Base-by-base conservation (phyloP, 2,113 vertebrate genomes). In the Cygnus buccinator region DNA sequence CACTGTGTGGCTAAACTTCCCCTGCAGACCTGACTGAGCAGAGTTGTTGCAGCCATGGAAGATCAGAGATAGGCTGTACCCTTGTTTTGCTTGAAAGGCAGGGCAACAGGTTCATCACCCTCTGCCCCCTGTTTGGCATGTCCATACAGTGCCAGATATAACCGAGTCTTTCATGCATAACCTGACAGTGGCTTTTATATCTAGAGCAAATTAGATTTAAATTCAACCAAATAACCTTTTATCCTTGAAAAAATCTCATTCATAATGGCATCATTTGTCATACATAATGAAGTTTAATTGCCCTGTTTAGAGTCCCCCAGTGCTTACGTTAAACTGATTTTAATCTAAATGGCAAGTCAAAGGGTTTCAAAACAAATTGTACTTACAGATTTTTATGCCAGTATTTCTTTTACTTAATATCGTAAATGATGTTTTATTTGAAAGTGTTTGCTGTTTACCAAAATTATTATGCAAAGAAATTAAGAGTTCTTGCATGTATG, bases 251-350 rank as follows among this genome's bases (percentile, higher is more conserved):
- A 93, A 78, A 39, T 20, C 15, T 65, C 19, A 43, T 72, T 78
- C 78, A 79, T 90, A 92, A 84, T 84, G 37, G 4, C n/a, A 59
- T 52, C 84, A 82, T 95, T 94, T 94, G 7, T 94, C 83, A 81
- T 67, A 66, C 22, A 77, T 67, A 87, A 87, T 71, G 72, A 89
- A 13, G 12, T 91, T 87, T 97, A 96, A 93, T 96, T 96, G 54
- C 12, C 35, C 9, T 77, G 19, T 88, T 90, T 94, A 88, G 89
- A 93, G 33, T 18, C 35, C 23, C n/a, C 26, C 28, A 28, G 33
- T 59, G 54, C 41, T 79, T 80, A 63, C 0, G 2, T 57, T 73
- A 73, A 77, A 92, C 29, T 58, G 39, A 88, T 92, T 95, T 95
- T 48, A 57, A 71, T 81, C 33, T 88, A 94, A 95, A 94, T 76